phyloP scores from a whole-genome alignment of 2,888 invertebrate genomes.

The Tetragnatha montana region DNA sequence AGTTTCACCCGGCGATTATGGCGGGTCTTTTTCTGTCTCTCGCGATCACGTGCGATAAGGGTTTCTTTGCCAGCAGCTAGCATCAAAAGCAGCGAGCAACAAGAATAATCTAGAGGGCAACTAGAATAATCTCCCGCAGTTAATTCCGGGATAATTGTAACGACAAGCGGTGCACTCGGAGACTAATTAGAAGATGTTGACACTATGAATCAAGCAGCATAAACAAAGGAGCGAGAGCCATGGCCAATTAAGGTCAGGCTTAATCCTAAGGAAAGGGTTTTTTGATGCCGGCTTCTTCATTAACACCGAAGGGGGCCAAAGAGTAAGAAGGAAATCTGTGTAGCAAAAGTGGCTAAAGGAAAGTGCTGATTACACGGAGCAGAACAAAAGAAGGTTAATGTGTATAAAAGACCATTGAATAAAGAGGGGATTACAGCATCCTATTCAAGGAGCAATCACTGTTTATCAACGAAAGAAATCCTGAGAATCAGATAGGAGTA shows the following conservation, averaged over 20 bases:
- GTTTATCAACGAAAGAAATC: conserved; percentile 55
- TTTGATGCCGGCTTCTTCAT: conserved; percentile 57
- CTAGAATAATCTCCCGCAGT: conserved; percentile 1
- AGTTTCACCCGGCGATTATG: not conserved
- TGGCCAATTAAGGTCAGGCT: conserved; percentile 60
- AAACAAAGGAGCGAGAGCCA: conserved; percentile 33
- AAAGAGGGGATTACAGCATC: conserved; percentile 53
- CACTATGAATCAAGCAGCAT: conserved; percentile 42
- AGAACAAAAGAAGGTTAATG: conserved; percentile 55
- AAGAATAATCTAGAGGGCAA: not conserved
- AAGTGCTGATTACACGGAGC: conserved; percentile 52
- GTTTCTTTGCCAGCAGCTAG: not conserved
- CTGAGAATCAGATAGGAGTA: conserved; percentile 33
- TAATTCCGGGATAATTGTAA: conserved; percentile 49
- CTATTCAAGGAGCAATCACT: conserved; percentile 54
- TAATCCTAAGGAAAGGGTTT: conserved; percentile 49
- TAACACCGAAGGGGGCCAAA: conserved; percentile 44
- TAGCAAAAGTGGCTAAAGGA: conserved; percentile 47
- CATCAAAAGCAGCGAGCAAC: not conserved
- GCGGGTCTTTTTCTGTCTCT: not conserved
- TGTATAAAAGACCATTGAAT: conserved; percentile 52
- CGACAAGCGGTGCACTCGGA: conserved; percentile 41
- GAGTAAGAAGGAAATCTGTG: conserved; percentile 28
- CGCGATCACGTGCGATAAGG: not conserved
- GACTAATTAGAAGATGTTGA: conserved; percentile 63